Conservation (phyloP, 2,113 vertebrate species). For the Ornithorhynchus anatinus region DNA sequence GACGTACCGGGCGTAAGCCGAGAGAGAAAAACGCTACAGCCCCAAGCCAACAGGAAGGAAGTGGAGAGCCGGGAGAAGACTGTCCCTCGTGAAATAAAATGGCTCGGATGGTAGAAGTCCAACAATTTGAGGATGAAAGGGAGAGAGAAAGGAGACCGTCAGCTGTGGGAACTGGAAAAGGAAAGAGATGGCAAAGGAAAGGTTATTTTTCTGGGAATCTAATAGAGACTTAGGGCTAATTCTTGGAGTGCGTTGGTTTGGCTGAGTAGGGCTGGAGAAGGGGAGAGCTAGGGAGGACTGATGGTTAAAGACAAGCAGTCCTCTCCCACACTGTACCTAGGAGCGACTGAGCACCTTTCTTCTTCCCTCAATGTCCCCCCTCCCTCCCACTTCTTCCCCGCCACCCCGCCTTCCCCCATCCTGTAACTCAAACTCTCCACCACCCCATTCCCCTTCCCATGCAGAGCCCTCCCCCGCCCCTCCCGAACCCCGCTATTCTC, state of each 20-base stretch:
- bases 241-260: no score
- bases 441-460: not conserved
- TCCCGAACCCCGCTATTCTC: not conserved
- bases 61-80: not conserved
- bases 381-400: not conserved
- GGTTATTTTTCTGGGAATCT: not conserved
- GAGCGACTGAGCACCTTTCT: not conserved
- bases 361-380: no score
- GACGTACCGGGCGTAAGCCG: no score
- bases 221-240: no score
- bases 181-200: not conserved
- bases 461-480: conserved; percentile 16
- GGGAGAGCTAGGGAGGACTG: not conserved
- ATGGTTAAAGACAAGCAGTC: not conserved
- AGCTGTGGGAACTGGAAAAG: not conserved
- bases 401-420: not conserved
- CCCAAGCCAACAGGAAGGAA: not conserved
- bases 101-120: not conserved
- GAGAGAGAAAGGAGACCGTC: not conserved
- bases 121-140: not conserved
- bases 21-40: no score
- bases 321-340: not conserved
- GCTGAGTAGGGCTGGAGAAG: not conserved
- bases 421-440: not conserved
- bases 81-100: not conserved